Percentiles rank a stretch among this genome's conserved stretches.
These are phyloP conservation scores for Zenarchopterus dispar DNA, from an alignment of 2,797 vertebrate genomes.

Conservation along the genomic window DNA sequence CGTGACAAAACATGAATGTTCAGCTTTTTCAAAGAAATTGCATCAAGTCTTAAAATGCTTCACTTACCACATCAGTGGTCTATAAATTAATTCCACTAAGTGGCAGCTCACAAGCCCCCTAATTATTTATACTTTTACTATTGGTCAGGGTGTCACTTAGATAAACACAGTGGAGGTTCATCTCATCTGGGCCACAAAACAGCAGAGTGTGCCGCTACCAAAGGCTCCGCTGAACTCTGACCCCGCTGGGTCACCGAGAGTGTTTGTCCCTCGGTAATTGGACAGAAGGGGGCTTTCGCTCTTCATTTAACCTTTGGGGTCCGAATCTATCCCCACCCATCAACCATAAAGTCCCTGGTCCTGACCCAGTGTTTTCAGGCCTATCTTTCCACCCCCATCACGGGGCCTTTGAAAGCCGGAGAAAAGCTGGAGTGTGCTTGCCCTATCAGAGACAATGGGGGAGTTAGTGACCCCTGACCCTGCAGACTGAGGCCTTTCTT, in stretches of 20 bases:
- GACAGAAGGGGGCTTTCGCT: constrained; percentile 89
- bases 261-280: constrained; percentile 87
- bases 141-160: constrained; percentile 80
- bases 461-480: constrained; percentile 88
- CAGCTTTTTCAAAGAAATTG: neutral
- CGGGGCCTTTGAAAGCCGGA: constrained; percentile 83
- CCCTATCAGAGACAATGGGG: constrained; percentile 84
- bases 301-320: constrained; percentile 87
- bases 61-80: constrained; percentile 45
- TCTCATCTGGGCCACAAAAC: constrained; percentile 85
- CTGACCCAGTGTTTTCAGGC: constrained; percentile 86
- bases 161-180: constrained; percentile 87
- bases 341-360: constrained; percentile 81
- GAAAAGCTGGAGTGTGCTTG: constrained; percentile 88
- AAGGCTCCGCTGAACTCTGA: constrained; percentile 82
- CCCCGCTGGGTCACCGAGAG: constrained; percentile 80
- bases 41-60: constrained; percentile 29
- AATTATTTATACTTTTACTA: constrained; percentile 82
- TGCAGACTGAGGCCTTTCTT: constrained; percentile 81
- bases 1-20: neutral
- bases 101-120: constrained; percentile 72
- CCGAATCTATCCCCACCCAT: constrained; percentile 74
- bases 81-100: constrained; percentile 83
- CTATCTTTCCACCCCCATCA: constrained; percentile 83
- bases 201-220: constrained; percentile 82